A percentile compares a stretch with the other conserved stretches of the same genome.
phyloP scores from a whole-genome alignment of 1,140 invertebrate genomes.

The Eulimnadia texana region DNA sequence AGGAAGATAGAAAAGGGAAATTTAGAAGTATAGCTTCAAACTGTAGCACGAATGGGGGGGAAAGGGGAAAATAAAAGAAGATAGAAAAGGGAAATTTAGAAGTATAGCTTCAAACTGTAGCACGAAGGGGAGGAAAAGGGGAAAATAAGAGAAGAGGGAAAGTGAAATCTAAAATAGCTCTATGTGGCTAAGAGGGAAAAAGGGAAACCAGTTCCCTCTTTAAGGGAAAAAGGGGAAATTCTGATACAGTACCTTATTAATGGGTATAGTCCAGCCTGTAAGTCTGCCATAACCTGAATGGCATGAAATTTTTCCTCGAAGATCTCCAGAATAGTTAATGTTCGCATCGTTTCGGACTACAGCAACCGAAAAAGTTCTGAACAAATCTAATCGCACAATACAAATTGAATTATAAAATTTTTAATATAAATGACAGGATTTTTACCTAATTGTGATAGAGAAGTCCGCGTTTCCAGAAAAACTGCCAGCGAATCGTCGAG shows the following conservation, averaged over 20 bases:
- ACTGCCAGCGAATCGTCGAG: constrained; percentile 44
- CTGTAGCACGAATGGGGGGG: no score
- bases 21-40: no score
- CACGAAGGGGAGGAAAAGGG: no score
- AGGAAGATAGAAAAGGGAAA: no score
- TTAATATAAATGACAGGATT: not conserved
- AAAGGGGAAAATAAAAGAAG: no score
- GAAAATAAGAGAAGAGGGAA: no score
- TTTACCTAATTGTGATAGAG: constrained; percentile 11
- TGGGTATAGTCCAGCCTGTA: constrained; percentile 52
- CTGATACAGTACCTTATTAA: constrained; percentile 26
- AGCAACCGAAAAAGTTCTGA: constrained; percentile 60
- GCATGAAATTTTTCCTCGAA: constrained; percentile 57
- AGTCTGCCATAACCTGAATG: constrained; percentile 63
- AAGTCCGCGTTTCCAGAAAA: constrained; percentile 45
- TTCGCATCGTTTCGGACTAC: constrained; percentile 51
- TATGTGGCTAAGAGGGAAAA: no score
- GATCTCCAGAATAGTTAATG: constrained; percentile 43
- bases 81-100: no score
- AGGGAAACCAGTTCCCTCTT: no score
- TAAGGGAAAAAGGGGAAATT: not conserved
- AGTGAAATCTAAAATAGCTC: no score
- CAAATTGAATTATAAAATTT: not conserved
- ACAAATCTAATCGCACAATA: constrained; percentile 36
- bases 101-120: no score